A percentile compares a stretch with the other conserved stretches of the same genome.
Conservation (phyloP, 2,113 vertebrate species). For the Mobula birostris region DNA sequence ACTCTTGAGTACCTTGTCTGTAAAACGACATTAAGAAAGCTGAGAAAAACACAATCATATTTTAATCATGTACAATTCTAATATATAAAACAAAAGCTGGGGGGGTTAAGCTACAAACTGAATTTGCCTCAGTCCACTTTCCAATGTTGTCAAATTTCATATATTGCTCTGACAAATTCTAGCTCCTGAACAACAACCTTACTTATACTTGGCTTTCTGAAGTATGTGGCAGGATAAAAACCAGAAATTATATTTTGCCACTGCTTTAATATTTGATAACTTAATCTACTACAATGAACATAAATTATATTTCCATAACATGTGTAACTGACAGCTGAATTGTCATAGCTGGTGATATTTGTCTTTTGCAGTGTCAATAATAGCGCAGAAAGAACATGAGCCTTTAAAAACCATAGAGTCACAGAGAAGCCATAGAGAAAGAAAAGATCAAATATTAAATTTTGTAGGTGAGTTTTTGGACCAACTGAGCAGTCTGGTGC, state of each 20-base stretch:
- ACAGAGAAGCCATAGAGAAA: no score
- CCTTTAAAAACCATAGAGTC: not conserved
- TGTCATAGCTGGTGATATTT: no score
- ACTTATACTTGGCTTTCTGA: not conserved
- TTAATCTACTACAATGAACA: no score
- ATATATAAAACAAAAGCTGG: no score
- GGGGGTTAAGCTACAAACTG: not conserved
- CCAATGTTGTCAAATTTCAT: not conserved
- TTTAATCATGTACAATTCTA: not conserved
- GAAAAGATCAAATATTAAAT: no score
- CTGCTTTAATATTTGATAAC: not conserved
- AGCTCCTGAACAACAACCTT: not conserved
- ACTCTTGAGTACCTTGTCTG: not conserved
- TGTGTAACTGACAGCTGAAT: no score
- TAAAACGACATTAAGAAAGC: not conserved
- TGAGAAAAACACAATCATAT: not conserved
- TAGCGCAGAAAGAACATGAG: no score
- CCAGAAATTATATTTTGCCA: not conserved
- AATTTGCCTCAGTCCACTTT: not conserved
- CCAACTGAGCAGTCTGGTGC: no score
- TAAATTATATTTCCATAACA: no score
- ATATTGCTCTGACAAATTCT: not conserved
- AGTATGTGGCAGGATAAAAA: not conserved
- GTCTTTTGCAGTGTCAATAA: no score
- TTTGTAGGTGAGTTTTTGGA: no score